phyloP scores from a whole-genome alignment of 2,797 vertebrate species.

The Meda fulgida region DNA sequence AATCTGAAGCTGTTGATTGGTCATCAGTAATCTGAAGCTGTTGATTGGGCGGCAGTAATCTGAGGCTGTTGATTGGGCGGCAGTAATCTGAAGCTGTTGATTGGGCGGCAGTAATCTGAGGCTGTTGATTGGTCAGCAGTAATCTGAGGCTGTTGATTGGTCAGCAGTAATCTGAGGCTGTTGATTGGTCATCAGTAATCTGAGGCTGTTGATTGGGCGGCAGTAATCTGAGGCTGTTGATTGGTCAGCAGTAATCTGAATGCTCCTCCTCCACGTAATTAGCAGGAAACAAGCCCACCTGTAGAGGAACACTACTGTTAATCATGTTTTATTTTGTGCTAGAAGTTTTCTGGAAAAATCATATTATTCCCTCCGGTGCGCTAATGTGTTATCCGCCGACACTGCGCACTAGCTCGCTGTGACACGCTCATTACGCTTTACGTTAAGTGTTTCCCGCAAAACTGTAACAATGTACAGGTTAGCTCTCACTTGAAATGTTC shows the following conservation, averaged over 20 bases:
- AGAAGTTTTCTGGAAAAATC: too few species aligned
- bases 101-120: too few species aligned
- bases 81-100: conserved; percentile 59
- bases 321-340: too few species aligned
- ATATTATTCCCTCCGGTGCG: too few species aligned
- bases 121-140: conserved; percentile 79
- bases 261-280: conserved; percentile 96
- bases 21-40: too few species aligned
- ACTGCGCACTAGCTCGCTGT: too few species aligned
- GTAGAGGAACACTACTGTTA: conserved; percentile 5
- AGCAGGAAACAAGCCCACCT: conserved; percentile 92
- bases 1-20: background rate
- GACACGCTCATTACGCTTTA: too few species aligned
- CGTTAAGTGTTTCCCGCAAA: too few species aligned
- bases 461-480: too few species aligned
- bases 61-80: conserved; percentile 75
- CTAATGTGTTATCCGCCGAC: too few species aligned
- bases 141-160: conserved; percentile 76
- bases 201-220: conserved; percentile 68
- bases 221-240: conserved; percentile 84
- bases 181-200: background rate
- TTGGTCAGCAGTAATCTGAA: conserved; percentile 89
- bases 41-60: conserved; percentile 86
- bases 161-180: conserved; percentile 79
- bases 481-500: too few species aligned